A percentile compares a stretch with the other conserved stretches of the same genome.
Conservation (phyloP, 1,140 invertebrate genomes). For the Rhyzopertha dominica region DNA sequence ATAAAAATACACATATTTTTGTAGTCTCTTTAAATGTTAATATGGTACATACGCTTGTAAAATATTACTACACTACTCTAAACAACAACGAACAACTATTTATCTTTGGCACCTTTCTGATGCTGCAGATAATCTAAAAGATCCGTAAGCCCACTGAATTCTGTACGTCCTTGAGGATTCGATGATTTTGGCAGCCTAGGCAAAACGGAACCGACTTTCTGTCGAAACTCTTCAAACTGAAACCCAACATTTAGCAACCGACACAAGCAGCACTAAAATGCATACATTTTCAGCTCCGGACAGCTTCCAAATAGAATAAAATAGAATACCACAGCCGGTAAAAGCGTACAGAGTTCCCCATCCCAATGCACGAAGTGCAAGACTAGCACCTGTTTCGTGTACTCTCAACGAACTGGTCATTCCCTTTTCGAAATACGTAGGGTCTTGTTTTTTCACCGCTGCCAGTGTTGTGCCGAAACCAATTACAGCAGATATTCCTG, state of each 20-base stretch:
- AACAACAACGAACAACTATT: slow-evolving; percentile 22
- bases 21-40: too few relatives aligned
- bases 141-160: slow-evolving; percentile 79
- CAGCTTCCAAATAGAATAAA: slow-evolving; percentile 83
- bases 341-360: slow-evolving; percentile 85
- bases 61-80: too few relatives aligned
- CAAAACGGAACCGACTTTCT: slow-evolving; percentile 64
- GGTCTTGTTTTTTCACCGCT: slow-evolving; percentile 72
- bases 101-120: slow-evolving; percentile 40
- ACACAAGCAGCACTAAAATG: slow-evolving; percentile 5
- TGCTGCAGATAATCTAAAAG: slow-evolving; percentile 69
- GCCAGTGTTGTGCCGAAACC: slow-evolving; percentile 77
- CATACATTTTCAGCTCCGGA: slow-evolving; percentile 75
- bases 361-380: slow-evolving; percentile 77
- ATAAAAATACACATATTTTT: too few relatives aligned
- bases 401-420: slow-evolving; percentile 58
- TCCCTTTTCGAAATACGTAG: slow-evolving; percentile 73
- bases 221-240: slow-evolving; percentile 65
- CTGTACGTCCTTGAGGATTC: slow-evolving; percentile 75
- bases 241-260: slow-evolving; percentile 20
- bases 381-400: slow-evolving; percentile 67
- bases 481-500: slow-evolving; percentile 71
- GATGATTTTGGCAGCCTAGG: slow-evolving; percentile 76
- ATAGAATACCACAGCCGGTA: slow-evolving; percentile 72
- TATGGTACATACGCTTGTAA: too few relatives aligned